A percentile compares a stretch with the other conserved stretches of the same genome.
Evolutionary conservation across 2,888 invertebrate genomes (phyloP).

Genomic region (Podabrus alpinus): DNA sequence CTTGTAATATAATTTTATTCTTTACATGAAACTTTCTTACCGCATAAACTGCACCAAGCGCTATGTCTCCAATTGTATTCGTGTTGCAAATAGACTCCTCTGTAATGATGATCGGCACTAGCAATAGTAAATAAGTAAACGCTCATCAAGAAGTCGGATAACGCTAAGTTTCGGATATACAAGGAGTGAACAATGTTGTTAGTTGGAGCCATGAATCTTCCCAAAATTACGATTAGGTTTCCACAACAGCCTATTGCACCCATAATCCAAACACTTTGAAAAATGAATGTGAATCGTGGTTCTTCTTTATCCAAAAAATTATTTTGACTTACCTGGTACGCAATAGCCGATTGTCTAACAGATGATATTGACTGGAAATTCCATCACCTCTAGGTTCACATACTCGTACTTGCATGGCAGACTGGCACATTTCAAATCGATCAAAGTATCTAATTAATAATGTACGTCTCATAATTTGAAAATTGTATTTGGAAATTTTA

Average conservation of each 20-base stretch:
- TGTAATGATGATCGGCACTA: constrained; percentile 57
- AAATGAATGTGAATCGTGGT: constrained; percentile 15
- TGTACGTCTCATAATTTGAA: background rate
- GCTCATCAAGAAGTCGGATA: constrained; percentile 68
- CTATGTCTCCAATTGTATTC: constrained; percentile 64
- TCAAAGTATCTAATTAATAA: constrained; percentile 60
- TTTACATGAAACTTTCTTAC: constrained; percentile 46
- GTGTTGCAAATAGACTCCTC: constrained; percentile 62
- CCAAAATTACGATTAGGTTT: constrained; percentile 62
- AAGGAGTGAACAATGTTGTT: constrained; percentile 64
- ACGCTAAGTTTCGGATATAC: constrained; percentile 65
- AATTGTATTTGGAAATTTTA: constrained; percentile 3
- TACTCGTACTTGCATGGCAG: constrained; percentile 60
- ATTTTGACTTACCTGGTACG: constrained; percentile 55
- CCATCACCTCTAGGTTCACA: constrained; percentile 65
- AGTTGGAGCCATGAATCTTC: constrained; percentile 59
- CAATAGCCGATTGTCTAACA: constrained; percentile 62
- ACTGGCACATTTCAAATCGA: constrained; percentile 62
- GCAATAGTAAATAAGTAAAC: constrained; percentile 65
- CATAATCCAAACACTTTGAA: constrained; percentile 65
- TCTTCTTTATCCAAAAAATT: too few species aligned
- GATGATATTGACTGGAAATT: constrained; percentile 62
- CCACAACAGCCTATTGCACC: constrained; percentile 62
- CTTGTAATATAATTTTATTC: background rate
- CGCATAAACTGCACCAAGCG: constrained; percentile 60